Conservation (phyloP, 2,888 invertebrate genomes). For the Abscondita cerata region DNA sequence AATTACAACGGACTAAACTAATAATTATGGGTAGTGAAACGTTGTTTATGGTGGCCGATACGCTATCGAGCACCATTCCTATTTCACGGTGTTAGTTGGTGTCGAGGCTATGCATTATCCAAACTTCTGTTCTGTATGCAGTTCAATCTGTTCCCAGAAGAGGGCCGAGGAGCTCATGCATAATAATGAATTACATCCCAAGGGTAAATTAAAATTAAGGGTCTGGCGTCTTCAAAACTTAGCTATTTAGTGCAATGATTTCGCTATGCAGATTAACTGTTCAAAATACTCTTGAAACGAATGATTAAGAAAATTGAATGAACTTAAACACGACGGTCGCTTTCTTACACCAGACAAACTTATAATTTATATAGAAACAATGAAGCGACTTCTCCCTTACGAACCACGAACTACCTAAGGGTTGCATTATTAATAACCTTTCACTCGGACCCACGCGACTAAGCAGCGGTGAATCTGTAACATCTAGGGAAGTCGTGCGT, state of each 20-base stretch:
- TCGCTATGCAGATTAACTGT: conserved; percentile 57
- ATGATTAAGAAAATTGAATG: conserved; percentile 13
- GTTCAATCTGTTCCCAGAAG: conserved; percentile 56
- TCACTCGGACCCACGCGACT: conserved; percentile 42
- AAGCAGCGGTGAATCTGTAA: conserved; percentile 44
- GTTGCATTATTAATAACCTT: conserved; percentile 49
- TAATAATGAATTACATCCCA: conserved; percentile 62
- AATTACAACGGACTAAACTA: conserved; percentile 28
- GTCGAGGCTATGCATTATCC: conserved; percentile 50
- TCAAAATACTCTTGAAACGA: conserved; percentile 33
- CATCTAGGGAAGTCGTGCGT: conserved; percentile 44
- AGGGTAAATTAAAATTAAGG: conserved; percentile 62
- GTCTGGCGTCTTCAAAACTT: conserved; percentile 60
- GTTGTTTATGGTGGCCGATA: conserved; percentile 35
- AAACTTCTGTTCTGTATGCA: conserved; percentile 58
- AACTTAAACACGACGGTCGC: conserved; percentile 5
- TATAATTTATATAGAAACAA: conserved; percentile 15
- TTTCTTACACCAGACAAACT: conserved; percentile 15
- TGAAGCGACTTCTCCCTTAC: conserved; percentile 19
- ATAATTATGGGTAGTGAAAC: conserved; percentile 39
- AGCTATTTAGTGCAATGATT: conserved; percentile 61
- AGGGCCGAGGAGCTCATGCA: conserved; percentile 59
- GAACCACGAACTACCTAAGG: conserved; percentile 43
- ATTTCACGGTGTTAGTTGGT: conserved; percentile 52
- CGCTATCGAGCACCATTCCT: conserved; percentile 42